phyloP scores from a whole-genome alignment of 92 coral and sea anemone genomes.

The Isaurus tuberculatus region DNA sequence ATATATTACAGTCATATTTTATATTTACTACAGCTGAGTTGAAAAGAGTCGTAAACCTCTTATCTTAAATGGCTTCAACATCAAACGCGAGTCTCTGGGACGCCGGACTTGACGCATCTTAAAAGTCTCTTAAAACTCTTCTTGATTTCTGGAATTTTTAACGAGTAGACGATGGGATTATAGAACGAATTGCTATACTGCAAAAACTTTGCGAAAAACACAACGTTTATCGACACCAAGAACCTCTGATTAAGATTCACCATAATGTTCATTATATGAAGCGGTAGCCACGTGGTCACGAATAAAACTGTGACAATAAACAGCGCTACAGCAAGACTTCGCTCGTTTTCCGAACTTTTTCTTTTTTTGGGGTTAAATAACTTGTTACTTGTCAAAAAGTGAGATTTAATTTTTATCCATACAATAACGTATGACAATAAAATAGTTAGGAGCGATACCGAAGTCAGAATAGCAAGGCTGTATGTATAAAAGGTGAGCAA shows the following conservation, averaged over 20 bases:
- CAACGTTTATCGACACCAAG: conserved; percentile 14
- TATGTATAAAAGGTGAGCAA: conserved; percentile 2
- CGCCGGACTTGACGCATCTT: conserved; percentile 12
- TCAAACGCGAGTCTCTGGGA: conserved; percentile 44
- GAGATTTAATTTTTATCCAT: conserved; percentile 37
- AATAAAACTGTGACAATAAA: conserved; percentile 41
- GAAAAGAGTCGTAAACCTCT: no score
- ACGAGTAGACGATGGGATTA: conserved; percentile 36
- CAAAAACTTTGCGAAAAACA: conserved; percentile 40
- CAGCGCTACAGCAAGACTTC: conserved; percentile 17
- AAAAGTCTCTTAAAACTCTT: conserved; percentile 13
- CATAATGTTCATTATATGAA: conserved; percentile 37
- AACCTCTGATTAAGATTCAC: conserved; percentile 16
- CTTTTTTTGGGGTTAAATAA: conserved; percentile 10
- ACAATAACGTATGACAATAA: conserved; percentile 21
- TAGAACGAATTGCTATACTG: conserved; percentile 44
- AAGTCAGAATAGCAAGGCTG: conserved; percentile 37
- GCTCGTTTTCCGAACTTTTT: conserved; percentile 26
- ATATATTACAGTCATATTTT: no score
- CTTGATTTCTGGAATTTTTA: conserved; percentile 36
- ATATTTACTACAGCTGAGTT: background rate
- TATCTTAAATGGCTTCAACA: no score
- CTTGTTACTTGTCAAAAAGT: background rate
- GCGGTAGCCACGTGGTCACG: conserved; percentile 34
- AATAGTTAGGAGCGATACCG: conserved; percentile 27